A percentile compares a stretch with the other conserved stretches of the same genome.
Evolutionary conservation across 2,113 vertebrate species (phyloP).

Genomic region (Apeltes quadracus): DNA sequence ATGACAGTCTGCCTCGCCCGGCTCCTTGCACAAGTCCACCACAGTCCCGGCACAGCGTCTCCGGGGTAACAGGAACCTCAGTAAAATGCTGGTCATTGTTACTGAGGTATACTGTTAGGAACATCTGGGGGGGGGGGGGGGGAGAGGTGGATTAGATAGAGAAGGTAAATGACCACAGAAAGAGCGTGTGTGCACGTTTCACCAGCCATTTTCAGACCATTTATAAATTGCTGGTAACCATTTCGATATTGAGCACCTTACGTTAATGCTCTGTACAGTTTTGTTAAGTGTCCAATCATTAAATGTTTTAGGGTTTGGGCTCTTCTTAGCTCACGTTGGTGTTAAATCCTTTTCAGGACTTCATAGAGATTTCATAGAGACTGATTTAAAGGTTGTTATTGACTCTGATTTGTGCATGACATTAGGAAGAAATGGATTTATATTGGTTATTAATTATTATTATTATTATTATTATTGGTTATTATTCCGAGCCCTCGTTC

Average conservation of each 20-base stretch:
- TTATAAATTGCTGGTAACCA: neutral
- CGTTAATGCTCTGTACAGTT: no score
- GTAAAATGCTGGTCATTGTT: conserved; percentile 98
- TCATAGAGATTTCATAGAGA: neutral
- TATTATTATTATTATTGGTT: no score
- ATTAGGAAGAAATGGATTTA: no score
- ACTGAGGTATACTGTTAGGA: conserved; percentile 98
- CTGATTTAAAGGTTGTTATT: neutral
- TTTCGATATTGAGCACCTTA: no score
- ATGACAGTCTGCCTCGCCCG: conserved; percentile 91
- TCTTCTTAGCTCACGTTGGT: neutral
- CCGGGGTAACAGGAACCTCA: conserved; percentile 94
- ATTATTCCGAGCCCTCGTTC: conserved; percentile 39
- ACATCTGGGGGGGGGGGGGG: conserved; percentile 85
- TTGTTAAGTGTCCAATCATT: neutral
- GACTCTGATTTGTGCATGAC: no score
- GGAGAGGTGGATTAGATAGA: conserved; percentile 15
- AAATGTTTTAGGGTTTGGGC: neutral
- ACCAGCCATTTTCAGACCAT: neutral
- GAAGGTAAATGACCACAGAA: conserved; percentile 23
- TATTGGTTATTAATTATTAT: no score
- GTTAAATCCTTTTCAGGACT: neutral
- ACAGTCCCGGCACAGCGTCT: conserved; percentile 94
- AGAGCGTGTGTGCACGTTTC: no score
- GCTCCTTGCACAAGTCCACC: conserved; percentile 95